Evolutionary conservation across 1,140 invertebrate genomes (phyloP).

Genomic region (Macrosteles quadrilineatus): DNA sequence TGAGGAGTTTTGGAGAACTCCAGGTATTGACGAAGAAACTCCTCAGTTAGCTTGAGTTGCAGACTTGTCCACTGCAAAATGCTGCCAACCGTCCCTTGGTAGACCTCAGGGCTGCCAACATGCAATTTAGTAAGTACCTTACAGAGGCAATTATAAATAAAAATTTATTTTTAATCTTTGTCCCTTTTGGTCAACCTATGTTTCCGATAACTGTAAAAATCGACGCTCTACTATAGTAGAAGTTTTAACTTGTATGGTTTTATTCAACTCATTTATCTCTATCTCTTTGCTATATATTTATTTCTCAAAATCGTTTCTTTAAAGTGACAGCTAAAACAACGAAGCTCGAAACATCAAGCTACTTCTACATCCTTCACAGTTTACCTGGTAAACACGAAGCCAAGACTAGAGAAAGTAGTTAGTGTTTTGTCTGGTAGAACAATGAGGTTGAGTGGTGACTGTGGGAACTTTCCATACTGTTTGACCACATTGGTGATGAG

Average conservation of each 20-base stretch:
- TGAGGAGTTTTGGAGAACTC: background rate
- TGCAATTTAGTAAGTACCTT: background rate
- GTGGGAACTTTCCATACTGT: background rate
- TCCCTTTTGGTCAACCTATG: background rate
- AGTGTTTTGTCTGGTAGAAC: background rate
- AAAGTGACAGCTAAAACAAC: no score
- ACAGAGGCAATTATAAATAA: background rate
- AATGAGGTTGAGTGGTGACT: background rate
- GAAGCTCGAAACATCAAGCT: no score
- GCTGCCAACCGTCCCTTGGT: background rate
- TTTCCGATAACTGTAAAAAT: background rate
- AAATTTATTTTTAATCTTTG: background rate
- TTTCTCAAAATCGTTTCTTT: no score
- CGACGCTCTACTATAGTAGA: background rate
- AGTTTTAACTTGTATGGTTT: background rate
- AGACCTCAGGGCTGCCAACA: conserved; percentile 8
- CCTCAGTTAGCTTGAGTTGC: background rate
- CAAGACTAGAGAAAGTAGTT: background rate
- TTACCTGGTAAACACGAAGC: conserved; percentile 14
- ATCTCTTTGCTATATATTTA: background rate
- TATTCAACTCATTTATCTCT: background rate
- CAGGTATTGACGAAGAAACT: background rate
- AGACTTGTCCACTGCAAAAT: background rate
- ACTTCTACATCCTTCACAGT: background rate
- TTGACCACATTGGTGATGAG: background rate